Evolutionary conservation across 2,113 vertebrate genomes (phyloP).

Genomic region (Chionis minor): DNA sequence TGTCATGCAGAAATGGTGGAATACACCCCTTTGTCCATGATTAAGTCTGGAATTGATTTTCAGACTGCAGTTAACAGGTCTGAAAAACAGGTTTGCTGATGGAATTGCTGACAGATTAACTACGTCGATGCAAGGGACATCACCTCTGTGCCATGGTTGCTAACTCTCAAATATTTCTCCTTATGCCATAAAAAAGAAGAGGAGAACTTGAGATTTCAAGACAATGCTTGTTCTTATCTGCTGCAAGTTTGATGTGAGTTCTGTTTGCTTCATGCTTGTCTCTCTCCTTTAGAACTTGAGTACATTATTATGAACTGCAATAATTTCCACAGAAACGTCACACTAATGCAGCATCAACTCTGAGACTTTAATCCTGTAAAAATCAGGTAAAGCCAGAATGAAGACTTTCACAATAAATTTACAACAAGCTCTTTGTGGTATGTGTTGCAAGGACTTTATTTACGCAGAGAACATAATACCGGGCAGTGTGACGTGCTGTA

Average conservation of each 20-base stretch:
- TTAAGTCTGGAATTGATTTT: constrained; percentile 47
- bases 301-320: constrained; percentile 5
- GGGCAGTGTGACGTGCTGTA: not conserved
- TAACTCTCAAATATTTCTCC: constrained; percentile 21
- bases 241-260: not conserved
- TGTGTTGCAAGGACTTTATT: constrained; percentile 18
- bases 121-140: not conserved
- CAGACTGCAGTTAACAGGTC: constrained; percentile 31
- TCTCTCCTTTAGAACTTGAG: not conserved
- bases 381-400: not conserved
- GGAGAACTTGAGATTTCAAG: constrained; percentile 23
- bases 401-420: not conserved
- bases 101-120: constrained; percentile 40
- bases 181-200: not conserved
- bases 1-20: not conserved
- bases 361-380: constrained; percentile 4
- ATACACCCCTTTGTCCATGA: not conserved
- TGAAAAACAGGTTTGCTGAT: constrained; percentile 33
- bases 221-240: not conserved
- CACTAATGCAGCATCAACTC: not conserved
- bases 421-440: not conserved
- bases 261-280: constrained; percentile 6
- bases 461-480: not conserved
- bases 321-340: not conserved
- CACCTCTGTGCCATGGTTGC: not conserved